Evolutionary conservation across 2,888 invertebrate species (phyloP), one percentile per base, ranked within the genome.

Genomic region (Neocrepidodera transversa): DNA sequence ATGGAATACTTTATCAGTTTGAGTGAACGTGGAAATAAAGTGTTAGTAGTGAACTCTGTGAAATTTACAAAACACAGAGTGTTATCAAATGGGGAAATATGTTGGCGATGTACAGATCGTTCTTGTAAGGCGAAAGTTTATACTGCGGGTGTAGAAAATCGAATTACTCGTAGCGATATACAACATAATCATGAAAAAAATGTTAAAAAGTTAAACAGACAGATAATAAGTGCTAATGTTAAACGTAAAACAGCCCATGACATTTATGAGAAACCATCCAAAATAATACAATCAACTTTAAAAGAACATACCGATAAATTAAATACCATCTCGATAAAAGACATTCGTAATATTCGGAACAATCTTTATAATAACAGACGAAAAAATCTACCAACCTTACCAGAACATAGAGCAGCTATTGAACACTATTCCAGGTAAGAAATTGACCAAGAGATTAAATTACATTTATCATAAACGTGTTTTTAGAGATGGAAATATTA

Each of bases 221-320:
- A 42, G n/a, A 42, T 42, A n/a, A 3, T 42, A 11, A 42, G 42
- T 42, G 20, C n/a, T 10, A 23, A 13, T 20, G 23, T 7, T 20
- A 48, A 30, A 32, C 16, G 23, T 1, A 48, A 48, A 48, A 30
- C 26, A 30, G 5, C 16, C 17, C 6, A 48, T 30, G 30, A 30
- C 11, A 16, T 48, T 17, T 16, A 3, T 16, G 48, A 48, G 23
- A 28, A 11, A 1, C 48, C 48, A 16, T 48, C 48, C 2, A 48
- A 26, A 32, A 48, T 48, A 30, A 48, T 48, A 17, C 14, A 18
- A 6, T 18, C 42, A 20, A 4, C 23, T 1, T 10, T 42, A 42
- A 42, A 23, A 8, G 42, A 42, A 42, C 4, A 42, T 20, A 20
- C 11, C 3, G 18, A 13, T 6, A 2, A 18, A 20, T 20, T 42